Evolutionary conservation across 2,797 vertebrate genomes (phyloP).

Genomic region (Manis javanica): DNA sequence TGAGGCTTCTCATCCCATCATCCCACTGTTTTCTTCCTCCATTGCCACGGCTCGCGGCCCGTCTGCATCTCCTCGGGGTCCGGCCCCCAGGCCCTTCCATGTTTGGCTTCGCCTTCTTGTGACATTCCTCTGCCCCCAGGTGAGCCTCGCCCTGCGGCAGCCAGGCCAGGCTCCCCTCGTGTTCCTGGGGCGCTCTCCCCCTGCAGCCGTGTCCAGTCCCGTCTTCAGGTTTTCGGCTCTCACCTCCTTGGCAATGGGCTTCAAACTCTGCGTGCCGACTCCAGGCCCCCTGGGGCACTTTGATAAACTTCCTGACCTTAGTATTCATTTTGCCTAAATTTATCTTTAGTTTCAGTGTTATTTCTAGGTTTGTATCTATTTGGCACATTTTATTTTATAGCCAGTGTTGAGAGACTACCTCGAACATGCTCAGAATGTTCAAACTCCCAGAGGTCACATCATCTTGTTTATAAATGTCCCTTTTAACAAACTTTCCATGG

Average conservation of each 20-base stretch:
- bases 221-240: neutral
- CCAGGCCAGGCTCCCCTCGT: fast-evolving
- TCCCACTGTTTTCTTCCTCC: fast-evolving
- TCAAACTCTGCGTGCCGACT: neutral
- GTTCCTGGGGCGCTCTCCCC: too few species aligned
- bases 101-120: neutral
- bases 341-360: neutral
- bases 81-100: neutral
- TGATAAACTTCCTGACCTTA: too few species aligned
- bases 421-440: neutral
- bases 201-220: neutral
- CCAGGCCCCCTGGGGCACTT: neutral
- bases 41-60: fast-evolving
- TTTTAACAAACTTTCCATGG: neutral
- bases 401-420: neutral
- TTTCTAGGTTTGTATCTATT: neutral
- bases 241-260: neutral
- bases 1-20: fast-evolving
- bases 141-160: fast-evolving
- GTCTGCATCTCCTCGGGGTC: neutral
- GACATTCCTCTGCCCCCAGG: too few species aligned
- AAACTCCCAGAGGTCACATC: neutral
- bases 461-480: neutral
- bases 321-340: neutral
- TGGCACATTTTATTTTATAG: neutral